phyloP scores from a whole-genome alignment of 37 sponge, comb jelly and placozoan species.

The Diacarnus erythraeanus region DNA sequence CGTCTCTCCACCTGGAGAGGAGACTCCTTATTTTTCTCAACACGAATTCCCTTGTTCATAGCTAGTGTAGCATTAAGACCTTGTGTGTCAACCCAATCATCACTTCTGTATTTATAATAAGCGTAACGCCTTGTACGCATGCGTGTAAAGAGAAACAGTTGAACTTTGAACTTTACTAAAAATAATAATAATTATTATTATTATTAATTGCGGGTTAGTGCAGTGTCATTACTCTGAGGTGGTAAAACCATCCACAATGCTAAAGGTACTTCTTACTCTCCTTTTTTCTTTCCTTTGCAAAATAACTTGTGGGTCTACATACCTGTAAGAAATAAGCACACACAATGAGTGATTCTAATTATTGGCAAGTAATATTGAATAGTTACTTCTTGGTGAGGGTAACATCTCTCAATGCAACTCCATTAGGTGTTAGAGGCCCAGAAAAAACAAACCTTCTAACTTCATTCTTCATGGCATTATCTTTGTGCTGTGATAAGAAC shows the following conservation, averaged over 20 bases:
- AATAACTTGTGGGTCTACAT: conserved; percentile 23
- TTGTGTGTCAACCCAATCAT: too few species aligned
- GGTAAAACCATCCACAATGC: neutral
- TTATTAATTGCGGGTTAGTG: too few species aligned
- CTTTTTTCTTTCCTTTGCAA: neutral
- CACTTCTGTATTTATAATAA: too few species aligned
- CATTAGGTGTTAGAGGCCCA: conserved; percentile 47
- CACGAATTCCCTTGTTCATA: too few species aligned
- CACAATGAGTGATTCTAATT: neutral
- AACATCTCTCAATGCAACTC: conserved; percentile 54
- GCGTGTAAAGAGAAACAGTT: conserved; percentile 76
- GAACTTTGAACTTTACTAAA: conserved; percentile 74
- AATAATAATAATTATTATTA: too few species aligned
- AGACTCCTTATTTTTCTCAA: too few species aligned
- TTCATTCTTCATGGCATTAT: conserved; percentile 45
- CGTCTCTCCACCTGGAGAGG: conserved; percentile 53
- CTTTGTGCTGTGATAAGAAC: conserved; percentile 14
- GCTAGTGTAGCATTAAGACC: too few species aligned
- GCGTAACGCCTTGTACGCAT: too few species aligned
- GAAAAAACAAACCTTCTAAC: conserved; percentile 62
- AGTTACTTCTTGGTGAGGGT: conserved; percentile 45
- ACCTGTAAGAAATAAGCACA: conserved; percentile 1
- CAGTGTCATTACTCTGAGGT: neutral
- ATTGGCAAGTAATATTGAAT: too few species aligned
- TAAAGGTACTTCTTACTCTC: neutral